Evolutionary conservation across 1,140 invertebrate genomes (phyloP).

Genomic region (Papilio dardanus): DNA sequence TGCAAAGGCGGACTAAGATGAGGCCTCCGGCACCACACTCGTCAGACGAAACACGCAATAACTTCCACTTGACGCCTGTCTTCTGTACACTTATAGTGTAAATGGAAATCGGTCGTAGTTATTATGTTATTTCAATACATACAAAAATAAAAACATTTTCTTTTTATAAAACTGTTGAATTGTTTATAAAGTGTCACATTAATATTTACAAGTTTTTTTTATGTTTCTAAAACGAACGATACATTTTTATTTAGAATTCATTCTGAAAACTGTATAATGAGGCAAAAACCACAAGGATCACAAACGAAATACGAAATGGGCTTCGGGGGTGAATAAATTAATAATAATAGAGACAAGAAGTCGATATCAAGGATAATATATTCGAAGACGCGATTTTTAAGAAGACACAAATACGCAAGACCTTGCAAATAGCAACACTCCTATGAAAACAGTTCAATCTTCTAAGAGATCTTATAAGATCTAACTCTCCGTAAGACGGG

Average conservation of each 20-base stretch:
- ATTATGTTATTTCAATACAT: too few species aligned
- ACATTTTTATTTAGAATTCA: slow-evolving; percentile 20
- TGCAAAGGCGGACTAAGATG: too few species aligned
- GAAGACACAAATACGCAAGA: not conserved
- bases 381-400: not conserved
- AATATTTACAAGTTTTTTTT: slow-evolving; percentile 6
- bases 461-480: too few species aligned
- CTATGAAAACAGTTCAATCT: too few species aligned
- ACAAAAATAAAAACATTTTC: not conserved
- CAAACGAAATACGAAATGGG: slow-evolving; percentile 3
- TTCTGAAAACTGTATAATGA: slow-evolving; percentile 24
- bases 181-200: slow-evolving; percentile 16
- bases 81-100: too few species aligned
- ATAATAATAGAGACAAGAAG: not conserved
- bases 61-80: too few species aligned
- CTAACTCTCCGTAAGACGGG: too few species aligned
- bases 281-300: slow-evolving; percentile 9
- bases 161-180: not conserved
- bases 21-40: too few species aligned
- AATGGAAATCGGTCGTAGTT: too few species aligned
- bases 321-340: slow-evolving; percentile 22
- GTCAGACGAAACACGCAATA: too few species aligned
- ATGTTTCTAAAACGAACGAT: slow-evolving; percentile 14
- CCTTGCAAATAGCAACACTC: not conserved
- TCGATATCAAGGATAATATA: slow-evolving; percentile 7